Conservation (phyloP, 2,113 vertebrate genomes). For the Dicaeum eximium region DNA sequence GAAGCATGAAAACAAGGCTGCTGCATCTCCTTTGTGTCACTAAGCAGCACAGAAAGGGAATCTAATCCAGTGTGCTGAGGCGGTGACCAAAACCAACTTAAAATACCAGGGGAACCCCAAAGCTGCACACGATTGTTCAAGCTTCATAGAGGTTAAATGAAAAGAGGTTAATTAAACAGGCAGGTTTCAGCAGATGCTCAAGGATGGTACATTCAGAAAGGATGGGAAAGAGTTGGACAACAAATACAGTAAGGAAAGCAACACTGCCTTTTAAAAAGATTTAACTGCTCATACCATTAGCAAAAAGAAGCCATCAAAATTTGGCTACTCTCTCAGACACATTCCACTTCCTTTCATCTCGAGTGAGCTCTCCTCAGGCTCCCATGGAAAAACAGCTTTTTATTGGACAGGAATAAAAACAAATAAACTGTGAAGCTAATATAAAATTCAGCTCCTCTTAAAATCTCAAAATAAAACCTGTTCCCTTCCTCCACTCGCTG, state of each 20-base stretch:
- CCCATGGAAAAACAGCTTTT: constrained; percentile 14
- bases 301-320: background rate
- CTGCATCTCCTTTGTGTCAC: background rate
- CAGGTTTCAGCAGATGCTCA: background rate
- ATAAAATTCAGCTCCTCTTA: constrained; percentile 3
- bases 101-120: background rate
- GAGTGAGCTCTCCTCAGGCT: background rate
- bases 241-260: background rate
- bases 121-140: background rate
- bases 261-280: background rate
- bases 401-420: background rate
- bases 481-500: background rate
- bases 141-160: background rate
- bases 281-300: background rate
- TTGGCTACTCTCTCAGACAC: background rate
- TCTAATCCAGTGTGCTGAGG: background rate
- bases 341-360: constrained; percentile 42
- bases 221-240: background rate
- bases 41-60: background rate
- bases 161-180: background rate
- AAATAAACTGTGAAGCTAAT: constrained; percentile 29
- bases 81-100: background rate
- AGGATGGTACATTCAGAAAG: background rate
- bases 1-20: background rate
- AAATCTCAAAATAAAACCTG: background rate